A percentile compares a stretch with the other conserved stretches of the same genome.
Conservation (phyloP, 2,888 invertebrate species). For the Noctua pronuba region DNA sequence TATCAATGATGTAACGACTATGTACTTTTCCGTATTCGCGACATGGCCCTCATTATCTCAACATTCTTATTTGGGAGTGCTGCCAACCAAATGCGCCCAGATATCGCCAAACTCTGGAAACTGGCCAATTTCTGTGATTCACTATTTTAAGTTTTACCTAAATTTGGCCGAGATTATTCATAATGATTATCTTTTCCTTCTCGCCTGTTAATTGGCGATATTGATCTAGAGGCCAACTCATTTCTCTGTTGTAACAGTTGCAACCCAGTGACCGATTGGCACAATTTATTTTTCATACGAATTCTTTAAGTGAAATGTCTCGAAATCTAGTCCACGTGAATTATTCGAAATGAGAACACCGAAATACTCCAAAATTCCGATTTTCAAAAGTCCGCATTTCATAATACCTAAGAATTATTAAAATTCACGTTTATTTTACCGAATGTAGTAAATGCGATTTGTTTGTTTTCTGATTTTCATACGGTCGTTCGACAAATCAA, state of each 20-base stretch:
- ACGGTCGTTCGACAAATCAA: no score
- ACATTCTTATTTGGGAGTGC: constrained; percentile 63
- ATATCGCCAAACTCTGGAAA: constrained; percentile 63
- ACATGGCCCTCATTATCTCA: constrained; percentile 55
- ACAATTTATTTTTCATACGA: constrained; percentile 17
- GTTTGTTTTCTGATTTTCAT: no score
- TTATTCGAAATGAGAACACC: neutral
- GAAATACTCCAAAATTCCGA: no score
- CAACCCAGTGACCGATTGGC: constrained; percentile 24
- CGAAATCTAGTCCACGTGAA: constrained; percentile 8
- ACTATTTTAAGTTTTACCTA: constrained; percentile 68
- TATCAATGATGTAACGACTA: constrained; percentile 15
- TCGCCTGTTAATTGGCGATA: constrained; percentile 16
- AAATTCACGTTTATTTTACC: no score
- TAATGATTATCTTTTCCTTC: constrained; percentile 15
- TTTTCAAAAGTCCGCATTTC: no score
- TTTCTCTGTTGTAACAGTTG: constrained; percentile 12
- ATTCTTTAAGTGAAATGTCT: neutral
- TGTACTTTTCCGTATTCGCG: constrained; percentile 39
- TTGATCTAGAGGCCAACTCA: neutral
- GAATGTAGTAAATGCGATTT: no score
- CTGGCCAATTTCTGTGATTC: constrained; percentile 67
- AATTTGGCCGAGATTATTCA: constrained; percentile 54
- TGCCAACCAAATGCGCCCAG: constrained; percentile 67
- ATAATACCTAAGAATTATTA: no score